A percentile compares a stretch with the other conserved stretches of the same genome.
Conservation (phyloP, 2,888 invertebrate genomes). For the Meteorus cinctellus region DNA sequence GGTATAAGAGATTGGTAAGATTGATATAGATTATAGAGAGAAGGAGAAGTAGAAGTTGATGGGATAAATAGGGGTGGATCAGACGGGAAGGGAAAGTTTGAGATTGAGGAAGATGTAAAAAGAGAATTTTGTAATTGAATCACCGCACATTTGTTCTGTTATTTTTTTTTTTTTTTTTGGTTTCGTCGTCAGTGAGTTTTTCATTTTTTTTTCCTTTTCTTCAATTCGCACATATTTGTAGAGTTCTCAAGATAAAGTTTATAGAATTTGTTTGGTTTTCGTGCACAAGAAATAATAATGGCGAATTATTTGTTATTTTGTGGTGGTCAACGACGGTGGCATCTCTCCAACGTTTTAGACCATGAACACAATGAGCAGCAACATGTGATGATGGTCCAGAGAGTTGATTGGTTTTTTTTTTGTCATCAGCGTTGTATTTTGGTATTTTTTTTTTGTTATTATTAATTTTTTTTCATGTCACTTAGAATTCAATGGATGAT, state of each 20-base stretch:
- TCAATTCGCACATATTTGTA: conserved; percentile 29
- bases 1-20: not conserved
- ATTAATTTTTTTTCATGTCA: conserved; percentile 9
- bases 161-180: not conserved
- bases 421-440: not conserved
- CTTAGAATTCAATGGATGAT: conserved; percentile 5
- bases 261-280: not conserved
- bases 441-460: not conserved
- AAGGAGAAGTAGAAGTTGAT: conserved; percentile 32
- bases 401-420: conserved; percentile 24
- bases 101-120: conserved; percentile 11
- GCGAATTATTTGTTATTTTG: conserved; percentile 17
- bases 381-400: conserved; percentile 15
- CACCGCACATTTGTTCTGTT: conserved; percentile 32
- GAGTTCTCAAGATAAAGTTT: conserved; percentile 21
- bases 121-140: conserved; percentile 33
- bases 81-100: conserved; percentile 27
- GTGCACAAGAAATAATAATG: conserved; percentile 23
- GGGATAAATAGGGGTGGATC: not conserved
- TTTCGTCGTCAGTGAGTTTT: conserved; percentile 30
- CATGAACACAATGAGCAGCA: conserved; percentile 7
- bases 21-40: conserved; percentile 12
- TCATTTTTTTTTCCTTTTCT: not conserved
- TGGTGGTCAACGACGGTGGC: conserved; percentile 6
- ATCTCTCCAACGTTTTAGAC: not conserved